Conservation (phyloP, 2,888 invertebrate species). For the Caenorhabditis afra region DNA sequence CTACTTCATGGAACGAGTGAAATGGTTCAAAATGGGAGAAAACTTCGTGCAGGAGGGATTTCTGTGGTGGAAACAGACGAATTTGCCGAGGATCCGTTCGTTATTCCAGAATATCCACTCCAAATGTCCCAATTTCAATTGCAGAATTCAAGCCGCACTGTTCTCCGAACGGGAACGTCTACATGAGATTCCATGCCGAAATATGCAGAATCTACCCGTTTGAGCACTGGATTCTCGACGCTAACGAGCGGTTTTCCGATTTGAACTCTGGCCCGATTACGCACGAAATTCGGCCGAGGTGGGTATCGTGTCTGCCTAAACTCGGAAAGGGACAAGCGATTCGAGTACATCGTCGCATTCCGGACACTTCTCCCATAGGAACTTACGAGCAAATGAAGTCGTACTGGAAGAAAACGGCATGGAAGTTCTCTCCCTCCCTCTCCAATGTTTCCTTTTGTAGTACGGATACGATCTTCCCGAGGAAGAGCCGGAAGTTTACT, state of each 20-base stretch:
- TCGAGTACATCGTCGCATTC: constrained; percentile 44
- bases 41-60: constrained; percentile 52
- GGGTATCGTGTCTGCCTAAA: constrained; percentile 55
- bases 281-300: constrained; percentile 25
- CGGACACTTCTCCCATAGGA: constrained; percentile 37
- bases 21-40: constrained; percentile 43
- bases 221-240: constrained; percentile 45
- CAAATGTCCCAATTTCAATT: constrained; percentile 1
- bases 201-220: constrained; percentile 43
- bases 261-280: constrained; percentile 16
- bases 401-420: constrained; percentile 52
- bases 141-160: constrained; percentile 27
- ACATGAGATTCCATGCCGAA: constrained; percentile 31
- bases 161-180: constrained; percentile 16
- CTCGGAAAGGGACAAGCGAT: constrained; percentile 43
- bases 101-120: not conserved
- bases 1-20: constrained; percentile 36
- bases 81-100: constrained; percentile 33
- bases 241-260: constrained; percentile 37
- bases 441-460: constrained; percentile 19
- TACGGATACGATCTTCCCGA: constrained; percentile 51
- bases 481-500: constrained; percentile 47
- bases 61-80: constrained; percentile 43
- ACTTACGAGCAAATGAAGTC: constrained; percentile 42
- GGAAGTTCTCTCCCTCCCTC: not conserved